Base-by-base conservation (phyloP, 2,113 vertebrate species). In the Lophotis ruficrista region DNA sequence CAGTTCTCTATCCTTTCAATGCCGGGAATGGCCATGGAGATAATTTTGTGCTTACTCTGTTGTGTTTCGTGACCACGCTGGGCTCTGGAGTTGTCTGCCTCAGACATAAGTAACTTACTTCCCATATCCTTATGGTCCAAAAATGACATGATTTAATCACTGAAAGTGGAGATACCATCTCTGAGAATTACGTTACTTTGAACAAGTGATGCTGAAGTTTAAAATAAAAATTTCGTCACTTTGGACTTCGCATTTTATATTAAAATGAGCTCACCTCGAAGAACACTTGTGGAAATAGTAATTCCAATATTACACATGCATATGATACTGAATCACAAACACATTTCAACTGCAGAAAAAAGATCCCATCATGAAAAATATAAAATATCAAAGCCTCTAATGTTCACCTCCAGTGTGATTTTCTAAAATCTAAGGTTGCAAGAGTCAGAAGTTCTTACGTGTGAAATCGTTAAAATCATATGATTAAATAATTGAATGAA, bases 101-200 rank as follows among this genome's bases (percentile, higher is more conserved):
- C 54, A 20, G 53, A 50, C 9, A 35, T 10, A 64, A 58, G 27
- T 24, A 56, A 61, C 37, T 38, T 25, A 20, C 8, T 31, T 84
- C n/a, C 57, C 18, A 8, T 30, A 28, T 12, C 30, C n/a, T 57
- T 41, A n/a, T 20, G 18, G 33, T 68, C 14, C 57, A 90, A 84
- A 84, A 87, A 43, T 45, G 57, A 12, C 31, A 56, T 3, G 5
- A 35, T 57, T 45, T 41, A 53, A 62, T 16, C 56, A 54, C 12
- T 61, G 48, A 48, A 79, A 72, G 33, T 33, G 15, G 53, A 93
- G 72, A 72, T 20, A 73, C 4, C 33, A 41, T 12, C n/a, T 70
- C 38, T 47, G 28, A 66, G 62, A 70, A 65, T 7, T 14, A 31
- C 0, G 1, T 14, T 41, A 6, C 47, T 85, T 61, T 0, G 0